Evolutionary conservation across 2,113 vertebrate species (phyloP).

Genomic region (Takifugu bimaculatus): DNA sequence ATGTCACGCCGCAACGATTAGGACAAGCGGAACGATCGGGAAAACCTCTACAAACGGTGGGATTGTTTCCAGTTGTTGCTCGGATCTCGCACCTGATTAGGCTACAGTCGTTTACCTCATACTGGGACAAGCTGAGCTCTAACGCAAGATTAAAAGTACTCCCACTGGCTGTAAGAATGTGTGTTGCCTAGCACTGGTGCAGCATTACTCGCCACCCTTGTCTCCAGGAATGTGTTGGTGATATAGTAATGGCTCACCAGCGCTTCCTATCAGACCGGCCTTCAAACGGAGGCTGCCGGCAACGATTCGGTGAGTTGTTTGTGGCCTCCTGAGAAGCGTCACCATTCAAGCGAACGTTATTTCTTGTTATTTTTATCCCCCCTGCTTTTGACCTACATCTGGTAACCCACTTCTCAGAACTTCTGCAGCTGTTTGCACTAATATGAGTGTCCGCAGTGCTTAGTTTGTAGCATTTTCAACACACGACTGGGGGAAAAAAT

Average conservation of each 20-base stretch:
- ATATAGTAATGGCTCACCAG: constrained; percentile 22
- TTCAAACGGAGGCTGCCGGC: not conserved
- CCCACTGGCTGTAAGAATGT: constrained; percentile 65
- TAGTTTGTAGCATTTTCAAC: not conserved
- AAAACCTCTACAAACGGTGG: not conserved
- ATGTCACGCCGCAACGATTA: constrained; percentile 18
- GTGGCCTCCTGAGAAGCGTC: constrained; percentile 25
- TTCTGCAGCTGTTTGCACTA: constrained; percentile 20
- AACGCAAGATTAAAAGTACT: constrained; percentile 62
- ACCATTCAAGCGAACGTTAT: constrained; percentile 47
- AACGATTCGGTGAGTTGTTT: not conserved
- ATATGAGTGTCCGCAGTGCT: not conserved
- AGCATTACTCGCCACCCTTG: constrained; percentile 50
- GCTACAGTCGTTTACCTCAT: constrained; percentile 17
- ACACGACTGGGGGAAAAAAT: not conserved
- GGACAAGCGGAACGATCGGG: not conserved
- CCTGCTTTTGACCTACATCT: constrained; percentile 69
- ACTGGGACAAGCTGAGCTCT: constrained; percentile 36
- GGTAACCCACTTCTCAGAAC: constrained; percentile 61
- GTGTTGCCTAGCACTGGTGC: constrained; percentile 57
- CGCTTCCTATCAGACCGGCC: constrained; percentile 13
- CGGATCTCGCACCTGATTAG: too few relatives aligned
- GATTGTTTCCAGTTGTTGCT: not conserved
- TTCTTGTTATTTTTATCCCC: constrained; percentile 31
- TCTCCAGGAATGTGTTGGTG: constrained; percentile 62